These are phyloP conservation scores for Arenaria interpres DNA, from an alignment of 2,113 vertebrate genomes.

Conservation along the genomic window DNA sequence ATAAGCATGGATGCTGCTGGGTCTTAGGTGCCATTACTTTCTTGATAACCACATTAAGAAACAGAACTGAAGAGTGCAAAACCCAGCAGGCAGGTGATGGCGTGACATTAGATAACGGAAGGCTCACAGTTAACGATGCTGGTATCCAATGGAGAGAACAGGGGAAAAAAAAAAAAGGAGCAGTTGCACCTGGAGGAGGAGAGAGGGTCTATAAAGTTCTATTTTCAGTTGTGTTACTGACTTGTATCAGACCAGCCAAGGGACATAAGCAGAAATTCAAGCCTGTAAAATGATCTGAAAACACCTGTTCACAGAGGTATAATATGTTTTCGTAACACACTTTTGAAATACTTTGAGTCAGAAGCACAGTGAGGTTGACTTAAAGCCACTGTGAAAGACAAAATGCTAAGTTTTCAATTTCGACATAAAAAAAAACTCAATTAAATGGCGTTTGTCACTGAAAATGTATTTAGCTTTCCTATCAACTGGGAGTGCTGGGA, in stretches of 20 bases:
- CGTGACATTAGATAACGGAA: background rate
- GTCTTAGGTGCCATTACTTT: background rate
- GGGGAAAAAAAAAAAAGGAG: background rate
- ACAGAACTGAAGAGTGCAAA: background rate
- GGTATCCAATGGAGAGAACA: accelerated
- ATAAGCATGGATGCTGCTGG: background rate
- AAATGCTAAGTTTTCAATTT: background rate
- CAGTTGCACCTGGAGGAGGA: background rate
- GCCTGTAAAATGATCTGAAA: constrained; percentile 30
- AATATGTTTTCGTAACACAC: background rate
- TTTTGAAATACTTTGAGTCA: background rate
- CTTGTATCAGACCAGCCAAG: background rate
- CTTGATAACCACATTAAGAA: background rate
- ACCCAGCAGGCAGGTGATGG: background rate
- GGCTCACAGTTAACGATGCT: background rate
- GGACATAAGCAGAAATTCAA: background rate
- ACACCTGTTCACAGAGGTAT: constrained; percentile 10
- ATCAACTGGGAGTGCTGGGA: background rate
- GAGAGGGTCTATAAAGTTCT: background rate
- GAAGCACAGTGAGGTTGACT: background rate
- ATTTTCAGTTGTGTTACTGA: background rate
- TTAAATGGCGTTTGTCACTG: background rate
- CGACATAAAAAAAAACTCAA: background rate
- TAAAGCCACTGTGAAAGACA: background rate
- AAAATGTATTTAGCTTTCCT: background rate